Conservation (phyloP, 1,140 invertebrate species). For the Neelides sp. region DNA sequence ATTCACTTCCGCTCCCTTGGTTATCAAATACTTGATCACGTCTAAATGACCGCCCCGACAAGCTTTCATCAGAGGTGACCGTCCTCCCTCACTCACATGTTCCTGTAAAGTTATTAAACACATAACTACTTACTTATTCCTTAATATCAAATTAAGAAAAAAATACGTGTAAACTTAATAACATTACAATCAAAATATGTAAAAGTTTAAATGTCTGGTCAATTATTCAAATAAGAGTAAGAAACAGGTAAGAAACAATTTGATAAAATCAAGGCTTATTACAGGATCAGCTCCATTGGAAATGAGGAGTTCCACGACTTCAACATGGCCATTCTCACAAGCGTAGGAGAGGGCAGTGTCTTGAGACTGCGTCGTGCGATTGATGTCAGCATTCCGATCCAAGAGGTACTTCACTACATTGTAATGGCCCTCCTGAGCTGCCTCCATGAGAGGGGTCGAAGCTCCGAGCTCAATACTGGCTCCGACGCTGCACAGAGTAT, state of each 20-base stretch:
- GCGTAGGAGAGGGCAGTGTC: conserved; percentile 97
- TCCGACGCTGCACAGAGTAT: conserved; percentile 87
- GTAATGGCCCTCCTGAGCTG: conserved; percentile 90
- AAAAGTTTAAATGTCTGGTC: no score
- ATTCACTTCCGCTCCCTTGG: conserved; percentile 84
- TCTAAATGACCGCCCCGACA: conserved; percentile 96
- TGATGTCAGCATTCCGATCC: conserved; percentile 72
- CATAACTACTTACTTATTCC: no score
- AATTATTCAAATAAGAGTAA: no score
- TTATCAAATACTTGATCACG: conserved; percentile 90
- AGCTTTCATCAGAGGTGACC: conserved; percentile 97
- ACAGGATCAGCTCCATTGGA: conserved; percentile 75
- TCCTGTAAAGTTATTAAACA: conserved; percentile 43
- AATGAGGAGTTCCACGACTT: conserved; percentile 78
- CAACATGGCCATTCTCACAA: conserved; percentile 89
- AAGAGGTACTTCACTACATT: conserved; percentile 78
- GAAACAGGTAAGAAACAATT: neutral
- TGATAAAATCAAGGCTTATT: conserved; percentile 30
- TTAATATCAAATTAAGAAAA: no score
- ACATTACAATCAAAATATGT: no score
- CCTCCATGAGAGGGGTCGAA: conserved; percentile 96
- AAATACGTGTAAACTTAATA: no score
- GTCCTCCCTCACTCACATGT: conserved; percentile 83
- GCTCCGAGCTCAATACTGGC: conserved; percentile 91
- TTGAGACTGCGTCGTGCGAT: conserved; percentile 83